Conservation (phyloP, 2,113 vertebrate species). For the Oreochromis aureus region DNA sequence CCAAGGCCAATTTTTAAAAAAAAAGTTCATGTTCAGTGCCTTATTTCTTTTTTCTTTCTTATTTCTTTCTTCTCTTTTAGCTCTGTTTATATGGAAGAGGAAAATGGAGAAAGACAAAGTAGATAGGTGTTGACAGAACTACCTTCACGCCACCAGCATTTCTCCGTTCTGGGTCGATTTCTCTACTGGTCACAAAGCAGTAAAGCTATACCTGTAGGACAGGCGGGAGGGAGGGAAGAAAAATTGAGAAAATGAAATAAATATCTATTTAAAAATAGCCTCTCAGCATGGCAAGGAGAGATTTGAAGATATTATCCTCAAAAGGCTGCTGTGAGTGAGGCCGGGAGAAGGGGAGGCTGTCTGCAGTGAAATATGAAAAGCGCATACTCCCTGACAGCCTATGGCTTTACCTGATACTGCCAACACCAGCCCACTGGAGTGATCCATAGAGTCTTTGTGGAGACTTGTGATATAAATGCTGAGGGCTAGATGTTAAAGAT, state of each 20-base stretch:
- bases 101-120: slow-evolving; percentile 7
- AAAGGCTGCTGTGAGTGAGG: slow-evolving; percentile 75
- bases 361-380: slow-evolving; percentile 78
- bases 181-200: slow-evolving; percentile 41
- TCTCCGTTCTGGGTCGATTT: slow-evolving; percentile 41
- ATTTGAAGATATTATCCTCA: slow-evolving; percentile 81
- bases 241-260: slow-evolving; percentile 68
- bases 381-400: slow-evolving; percentile 73
- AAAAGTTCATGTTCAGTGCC: neutral
- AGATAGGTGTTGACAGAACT: slow-evolving; percentile 53
- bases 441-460: slow-evolving; percentile 77
- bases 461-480: slow-evolving; percentile 79
- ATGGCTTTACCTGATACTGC: slow-evolving; percentile 77
- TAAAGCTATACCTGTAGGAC: slow-evolving; percentile 49
- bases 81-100: neutral
- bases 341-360: slow-evolving; percentile 69
- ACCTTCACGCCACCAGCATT: slow-evolving; percentile 39
- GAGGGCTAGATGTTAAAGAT: slow-evolving; percentile 77
- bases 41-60: neutral
- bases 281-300: slow-evolving; percentile 69
- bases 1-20: neutral
- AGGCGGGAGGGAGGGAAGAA: slow-evolving; percentile 27
- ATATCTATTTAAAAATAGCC: slow-evolving; percentile 78
- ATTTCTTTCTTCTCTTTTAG: neutral
- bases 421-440: slow-evolving; percentile 74